Evolutionary conservation across 30 jellyfish, hydroid and myxozoan genomes (phyloP), one percentile per base, ranked within the genome.

Genomic region (Rhopilema esculentum): DNA sequence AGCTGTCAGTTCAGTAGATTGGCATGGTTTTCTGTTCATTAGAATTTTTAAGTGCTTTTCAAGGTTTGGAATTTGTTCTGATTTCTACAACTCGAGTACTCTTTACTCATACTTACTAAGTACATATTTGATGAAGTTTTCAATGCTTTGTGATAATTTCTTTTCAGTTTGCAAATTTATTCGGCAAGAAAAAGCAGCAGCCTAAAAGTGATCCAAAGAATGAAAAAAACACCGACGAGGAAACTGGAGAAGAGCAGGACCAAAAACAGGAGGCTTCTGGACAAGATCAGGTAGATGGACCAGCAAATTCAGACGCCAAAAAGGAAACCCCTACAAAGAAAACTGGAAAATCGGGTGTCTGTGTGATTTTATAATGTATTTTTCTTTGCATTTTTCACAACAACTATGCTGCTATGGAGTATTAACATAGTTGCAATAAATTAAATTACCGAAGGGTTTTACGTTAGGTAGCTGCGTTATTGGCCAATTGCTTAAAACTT

Each of bases 301-400:
- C 88, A 32, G 80, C 27, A 6, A 29, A 67, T 22, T 70, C 52
- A 40, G 57, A 40, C 57, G 12, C 57, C 9, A 40, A 40, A 40
- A 40, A 40, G 57, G 57, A 40, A 61, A 75, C 50, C 51, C 50
- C 76, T 8, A 32, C 70, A 24, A 85, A 85, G 77, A 85, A 85
- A 78, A 57, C 84, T 28, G 94, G 94, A 26, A 85, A 85, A 31
- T 85, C 94, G 25, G 94, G 94, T 4, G 88, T 85, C 19, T 85
- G 94, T 61, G 70, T 27, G 0, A 64, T 85, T 74, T 87, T 85
- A 26, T 85, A 83, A 85, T 24, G 67, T 26, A 18, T 23, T 7
- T 72, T 26, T 7, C 27, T 29, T 24, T 40, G 53, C 57, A 17
- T 8, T 15, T 8, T 2, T 16, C 20, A 49, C 2, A 49, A 48